phyloP scores from a whole-genome alignment of 2,888 invertebrate species.

The Colostygia pectinataria region DNA sequence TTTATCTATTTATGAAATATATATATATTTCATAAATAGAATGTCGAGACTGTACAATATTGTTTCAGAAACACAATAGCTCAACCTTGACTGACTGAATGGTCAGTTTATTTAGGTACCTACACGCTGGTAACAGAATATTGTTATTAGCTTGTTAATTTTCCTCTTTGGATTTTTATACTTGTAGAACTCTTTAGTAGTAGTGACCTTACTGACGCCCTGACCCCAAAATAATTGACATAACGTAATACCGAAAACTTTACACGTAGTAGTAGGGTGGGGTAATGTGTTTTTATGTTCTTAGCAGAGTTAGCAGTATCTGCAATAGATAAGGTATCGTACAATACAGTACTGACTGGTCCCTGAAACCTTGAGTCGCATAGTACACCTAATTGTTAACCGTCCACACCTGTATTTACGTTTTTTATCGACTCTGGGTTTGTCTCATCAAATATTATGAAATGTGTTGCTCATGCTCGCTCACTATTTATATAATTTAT shows the following conservation, averaged over 20 bases:
- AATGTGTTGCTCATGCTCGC: conserved; percentile 22
- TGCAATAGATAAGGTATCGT: conserved; percentile 49
- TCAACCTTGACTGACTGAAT: conserved; percentile 52
- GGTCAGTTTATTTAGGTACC: conserved; percentile 42
- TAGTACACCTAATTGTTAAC: conserved; percentile 37
- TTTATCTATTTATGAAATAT: too few relatives aligned
- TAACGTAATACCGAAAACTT: conserved; percentile 35
- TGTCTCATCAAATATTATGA: conserved; percentile 29
- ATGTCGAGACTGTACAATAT: conserved; percentile 24
- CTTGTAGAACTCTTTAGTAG: conserved; percentile 20
- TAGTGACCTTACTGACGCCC: conserved; percentile 34
- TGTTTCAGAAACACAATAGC: conserved; percentile 43
- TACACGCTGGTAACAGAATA: conserved; percentile 40
- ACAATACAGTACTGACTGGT: conserved; percentile 36
- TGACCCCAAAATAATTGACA: conserved; percentile 40
- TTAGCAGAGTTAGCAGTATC: conserved; percentile 37
- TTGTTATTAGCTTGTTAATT: conserved; percentile 33
- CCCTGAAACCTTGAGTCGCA: conserved; percentile 61
- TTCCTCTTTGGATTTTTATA: conserved; percentile 28
- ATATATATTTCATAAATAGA: too few relatives aligned
- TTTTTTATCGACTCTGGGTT: conserved; percentile 48
- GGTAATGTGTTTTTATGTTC: conserved; percentile 38
- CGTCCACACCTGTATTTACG: conserved; percentile 65
- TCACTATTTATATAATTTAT: conserved; percentile 25
- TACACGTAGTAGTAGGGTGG: conserved; percentile 34